A percentile compares a stretch with the other conserved stretches of the same genome.
These are phyloP conservation scores for Spisula solida DNA, from an alignment of 2,888 invertebrate genomes.

Conservation along the genomic window DNA sequence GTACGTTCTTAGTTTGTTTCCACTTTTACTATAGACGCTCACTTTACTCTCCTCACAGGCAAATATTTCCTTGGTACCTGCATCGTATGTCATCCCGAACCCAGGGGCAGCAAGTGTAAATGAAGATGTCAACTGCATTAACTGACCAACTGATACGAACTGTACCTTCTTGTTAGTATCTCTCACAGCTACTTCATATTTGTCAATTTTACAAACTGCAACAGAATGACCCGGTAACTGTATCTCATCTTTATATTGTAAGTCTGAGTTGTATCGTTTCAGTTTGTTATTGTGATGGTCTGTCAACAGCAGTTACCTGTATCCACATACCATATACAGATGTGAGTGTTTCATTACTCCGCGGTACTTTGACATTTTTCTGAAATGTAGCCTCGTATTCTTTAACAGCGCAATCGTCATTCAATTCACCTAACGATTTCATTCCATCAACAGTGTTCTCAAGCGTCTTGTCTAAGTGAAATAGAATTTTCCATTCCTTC, in stretches of 20 bases:
- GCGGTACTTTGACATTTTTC: slow-evolving; percentile 3
- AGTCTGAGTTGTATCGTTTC: slow-evolving; percentile 20
- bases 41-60: slow-evolving; percentile 2
- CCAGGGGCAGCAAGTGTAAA: not conserved
- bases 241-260: slow-evolving; percentile 11
- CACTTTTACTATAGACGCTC: slow-evolving; percentile 6
- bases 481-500: not conserved
- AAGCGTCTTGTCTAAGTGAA: slow-evolving; percentile 4
- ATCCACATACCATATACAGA: slow-evolving; percentile 10
- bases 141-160: not conserved
- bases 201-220: slow-evolving; percentile 3
- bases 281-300: not conserved
- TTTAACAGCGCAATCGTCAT: not conserved
- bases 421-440: not conserved
- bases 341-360: not conserved
- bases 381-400: not conserved
- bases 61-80: not conserved
- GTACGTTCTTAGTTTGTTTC: not conserved
- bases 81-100: not conserved
- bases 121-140: not conserved
- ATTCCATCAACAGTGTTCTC: not conserved
- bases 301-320: not conserved
- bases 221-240: not conserved
- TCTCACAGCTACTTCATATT: not conserved
- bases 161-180: not conserved